Base-by-base conservation (phyloP, 2,797 vertebrate species). In the Lacerta agilis region DNA sequence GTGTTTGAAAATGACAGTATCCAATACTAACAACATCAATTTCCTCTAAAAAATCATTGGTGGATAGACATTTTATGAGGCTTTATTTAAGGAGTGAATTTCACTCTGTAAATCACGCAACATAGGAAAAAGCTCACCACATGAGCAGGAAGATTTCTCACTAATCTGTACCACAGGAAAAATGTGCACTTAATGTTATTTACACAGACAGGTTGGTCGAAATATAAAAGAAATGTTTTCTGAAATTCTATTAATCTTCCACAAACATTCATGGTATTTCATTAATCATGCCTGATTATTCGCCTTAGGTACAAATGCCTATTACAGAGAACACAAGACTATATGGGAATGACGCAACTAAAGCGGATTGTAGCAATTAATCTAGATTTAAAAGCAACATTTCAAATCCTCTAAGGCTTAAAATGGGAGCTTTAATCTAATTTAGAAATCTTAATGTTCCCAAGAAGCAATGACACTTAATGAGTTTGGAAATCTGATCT, bases 261-360 rank as follows among this genome's bases (percentile, higher is more conserved):
- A 86, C 5, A 92, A 86, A 78, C 85, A 91, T 91, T 92, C 92
- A 64, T 87, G 87, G 81, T 85, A 93, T 94, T 93, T 81, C 92
- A 88, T 72, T 17, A 88, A 91, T 66, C 82, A 90, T 85, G 43
- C 38, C 58, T 92, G 38, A 90, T 92, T 92, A 92, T 90, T 91
- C 55, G 25, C 86, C 29, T 90, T 90, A 87, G 64, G 75, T 58
- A 87, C 11, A 91, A 49, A 9, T 25, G n/a, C 1, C 85, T 27
- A 79, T 91, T 79, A 90, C 0, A 84, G 82, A 92, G 82, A 82
- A 87, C 0, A 1, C 0, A 88, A 83, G 92, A 89, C 76, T 33
- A 71, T 73, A 83, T 82, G 85, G 36, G 25, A 58, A 87, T 87
- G 90, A 71, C 0, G 0, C 85, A 5, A 89, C 38, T 8, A 8